Percentiles rank a stretch among this genome's conserved stretches.
Conservation (phyloP, 1,140 invertebrate genomes). For the Drosophila nikananu region DNA sequence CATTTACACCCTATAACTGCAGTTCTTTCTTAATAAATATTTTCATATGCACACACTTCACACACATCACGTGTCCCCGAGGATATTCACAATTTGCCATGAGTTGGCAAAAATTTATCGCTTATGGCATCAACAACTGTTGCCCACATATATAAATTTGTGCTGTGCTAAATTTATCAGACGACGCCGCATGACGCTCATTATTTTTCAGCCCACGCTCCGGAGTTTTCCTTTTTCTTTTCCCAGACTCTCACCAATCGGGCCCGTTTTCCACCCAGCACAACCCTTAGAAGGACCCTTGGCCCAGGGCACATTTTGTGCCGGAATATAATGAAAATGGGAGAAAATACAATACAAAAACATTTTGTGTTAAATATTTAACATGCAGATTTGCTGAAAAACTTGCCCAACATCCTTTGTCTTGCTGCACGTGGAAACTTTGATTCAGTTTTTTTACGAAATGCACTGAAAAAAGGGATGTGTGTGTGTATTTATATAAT, state of each 20-base stretch:
- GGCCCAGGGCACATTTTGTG: constrained; percentile 34
- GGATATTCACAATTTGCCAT: constrained; percentile 42
- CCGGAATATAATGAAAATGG: constrained; percentile 61
- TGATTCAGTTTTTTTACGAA: constrained; percentile 12
- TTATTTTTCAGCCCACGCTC: constrained; percentile 54
- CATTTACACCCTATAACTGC: constrained; percentile 13
- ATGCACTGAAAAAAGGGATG: background rate
- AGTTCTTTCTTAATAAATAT: constrained; percentile 24
- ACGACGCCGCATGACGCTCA: constrained; percentile 61
- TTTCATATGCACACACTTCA: constrained; percentile 4
- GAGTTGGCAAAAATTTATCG: constrained; percentile 55
- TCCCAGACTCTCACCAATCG: constrained; percentile 21
- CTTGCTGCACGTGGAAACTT: constrained; percentile 50
- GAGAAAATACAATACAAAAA: constrained; percentile 41
- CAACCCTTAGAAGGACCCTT: constrained; percentile 22
- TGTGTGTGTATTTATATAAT: too few relatives aligned
- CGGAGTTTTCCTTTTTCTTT: constrained; percentile 3
- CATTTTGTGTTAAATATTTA: constrained; percentile 75
- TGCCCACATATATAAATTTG: constrained; percentile 52
- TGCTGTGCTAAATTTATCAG: constrained; percentile 53
- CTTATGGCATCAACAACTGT: constrained; percentile 60
- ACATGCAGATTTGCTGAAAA: constrained; percentile 49
- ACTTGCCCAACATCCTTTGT: constrained; percentile 66
- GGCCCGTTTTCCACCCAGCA: constrained; percentile 12
- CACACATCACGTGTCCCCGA: constrained; percentile 13